A percentile compares a stretch with the other conserved stretches of the same genome.
phyloP scores from a whole-genome alignment of 2,797 vertebrate species.

The Vultur gryphus region DNA sequence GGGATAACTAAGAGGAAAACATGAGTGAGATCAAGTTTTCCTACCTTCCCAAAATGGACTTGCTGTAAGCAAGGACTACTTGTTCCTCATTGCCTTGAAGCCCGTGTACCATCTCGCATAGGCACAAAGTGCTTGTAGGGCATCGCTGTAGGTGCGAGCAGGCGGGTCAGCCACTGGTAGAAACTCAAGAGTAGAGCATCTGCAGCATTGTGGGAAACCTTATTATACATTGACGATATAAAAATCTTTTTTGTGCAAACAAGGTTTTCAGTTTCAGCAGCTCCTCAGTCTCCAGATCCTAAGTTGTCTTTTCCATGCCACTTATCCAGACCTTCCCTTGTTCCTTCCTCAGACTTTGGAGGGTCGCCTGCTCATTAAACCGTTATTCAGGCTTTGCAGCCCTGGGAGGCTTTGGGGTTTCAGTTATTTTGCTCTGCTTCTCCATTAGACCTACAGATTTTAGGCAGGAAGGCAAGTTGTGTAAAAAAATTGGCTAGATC shows the following conservation, averaged over 20 bases:
- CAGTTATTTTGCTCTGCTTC: background rate
- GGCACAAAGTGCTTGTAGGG: rapidly evolving
- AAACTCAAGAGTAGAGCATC: background rate
- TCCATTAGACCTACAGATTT: background rate
- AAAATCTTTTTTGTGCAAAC: background rate
- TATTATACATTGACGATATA: background rate
- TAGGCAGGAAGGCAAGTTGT: background rate
- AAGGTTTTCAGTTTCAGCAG: background rate
- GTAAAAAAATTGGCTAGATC: background rate
- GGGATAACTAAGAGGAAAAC: background rate
- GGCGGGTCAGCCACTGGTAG: background rate
- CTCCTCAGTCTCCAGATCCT: background rate
- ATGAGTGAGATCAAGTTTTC: background rate
- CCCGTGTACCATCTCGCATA: rapidly evolving
- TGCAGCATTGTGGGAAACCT: background rate
- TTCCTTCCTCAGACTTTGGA: background rate
- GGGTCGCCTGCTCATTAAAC: background rate
- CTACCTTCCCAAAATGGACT: background rate
- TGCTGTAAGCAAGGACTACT: background rate
- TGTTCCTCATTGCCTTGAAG: background rate
- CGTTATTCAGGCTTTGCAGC: background rate
- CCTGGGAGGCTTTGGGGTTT: background rate
- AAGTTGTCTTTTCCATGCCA: background rate
- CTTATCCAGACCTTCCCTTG: background rate
- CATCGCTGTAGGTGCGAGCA: background rate